Percentiles rank a stretch among this genome's conserved stretches.
Conservation (phyloP, 2,888 invertebrate genomes). For the Ametastegia equiseti region DNA sequence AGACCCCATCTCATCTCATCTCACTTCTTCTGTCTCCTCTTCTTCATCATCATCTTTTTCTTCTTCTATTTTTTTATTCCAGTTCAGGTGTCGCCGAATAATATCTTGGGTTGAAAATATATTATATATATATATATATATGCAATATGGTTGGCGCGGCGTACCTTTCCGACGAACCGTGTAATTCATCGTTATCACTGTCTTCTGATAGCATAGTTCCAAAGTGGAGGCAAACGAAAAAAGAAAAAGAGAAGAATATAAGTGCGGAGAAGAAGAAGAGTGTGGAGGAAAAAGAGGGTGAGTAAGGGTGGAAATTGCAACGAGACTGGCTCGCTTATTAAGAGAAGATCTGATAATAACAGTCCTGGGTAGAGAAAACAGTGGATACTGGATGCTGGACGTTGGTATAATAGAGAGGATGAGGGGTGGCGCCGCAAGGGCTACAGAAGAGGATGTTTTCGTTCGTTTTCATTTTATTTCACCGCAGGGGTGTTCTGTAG, state of each 20-base stretch:
- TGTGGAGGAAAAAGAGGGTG: not conserved
- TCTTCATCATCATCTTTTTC: not conserved
- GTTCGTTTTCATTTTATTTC: slow-evolving; percentile 15
- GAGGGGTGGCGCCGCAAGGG: not conserved
- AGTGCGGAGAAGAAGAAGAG: not conserved
- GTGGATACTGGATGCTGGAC: not conserved
- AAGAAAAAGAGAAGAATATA: not conserved
- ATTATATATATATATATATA: no score
- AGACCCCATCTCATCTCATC: not conserved
- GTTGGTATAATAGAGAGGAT: not conserved
- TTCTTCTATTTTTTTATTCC: not conserved
- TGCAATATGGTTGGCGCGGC: not conserved
- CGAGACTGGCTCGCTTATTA: slow-evolving; percentile 35
- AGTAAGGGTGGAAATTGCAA: slow-evolving; percentile 34
- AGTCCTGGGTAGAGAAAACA: not conserved
- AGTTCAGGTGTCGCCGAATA: slow-evolving; percentile 15
- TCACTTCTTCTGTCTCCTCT: not conserved
- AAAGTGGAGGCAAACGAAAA: not conserved
- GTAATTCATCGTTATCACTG: slow-evolving; percentile 37
- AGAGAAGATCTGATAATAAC: slow-evolving; percentile 39
- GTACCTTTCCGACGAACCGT: slow-evolving; percentile 14
- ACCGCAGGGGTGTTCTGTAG: not conserved
- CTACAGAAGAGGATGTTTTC: slow-evolving; percentile 14
- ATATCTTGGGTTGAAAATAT: not conserved
- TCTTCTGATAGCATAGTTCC: not conserved